Conservation (phyloP, 2,888 invertebrate genomes). For the Herminia tarsipennalis region DNA sequence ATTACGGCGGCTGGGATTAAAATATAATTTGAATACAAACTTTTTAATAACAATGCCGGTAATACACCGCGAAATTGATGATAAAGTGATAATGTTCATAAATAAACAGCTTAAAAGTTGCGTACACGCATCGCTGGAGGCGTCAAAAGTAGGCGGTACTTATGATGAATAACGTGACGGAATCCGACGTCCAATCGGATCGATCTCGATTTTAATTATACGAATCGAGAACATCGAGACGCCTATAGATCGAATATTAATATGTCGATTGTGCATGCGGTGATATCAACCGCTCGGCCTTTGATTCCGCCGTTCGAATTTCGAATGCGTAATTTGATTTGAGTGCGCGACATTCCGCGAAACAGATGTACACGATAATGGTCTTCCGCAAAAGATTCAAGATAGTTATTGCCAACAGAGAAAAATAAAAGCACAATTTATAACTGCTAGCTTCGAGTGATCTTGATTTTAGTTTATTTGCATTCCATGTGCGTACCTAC, state of each 20-base stretch:
- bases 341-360: constrained; percentile 72
- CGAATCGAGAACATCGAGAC: constrained; percentile 80
- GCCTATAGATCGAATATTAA: constrained; percentile 82
- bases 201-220: constrained; percentile 84
- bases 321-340: constrained; percentile 79
- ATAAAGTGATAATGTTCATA: constrained; percentile 63
- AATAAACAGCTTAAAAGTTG: constrained; percentile 73
- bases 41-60: constrained; percentile 53
- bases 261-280: constrained; percentile 77
- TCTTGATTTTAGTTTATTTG: constrained; percentile 59
- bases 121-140: constrained; percentile 81
- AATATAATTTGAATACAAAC: constrained; percentile 54
- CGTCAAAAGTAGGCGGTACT: constrained; percentile 83
- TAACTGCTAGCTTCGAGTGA: constrained; percentile 48
- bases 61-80: constrained; percentile 57
- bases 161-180: constrained; percentile 82
- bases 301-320: constrained; percentile 77
- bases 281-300: constrained; percentile 69
- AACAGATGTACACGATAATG: constrained; percentile 63
- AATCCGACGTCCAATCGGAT: constrained; percentile 80
- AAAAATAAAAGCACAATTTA: constrained; percentile 58
- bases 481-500: constrained; percentile 44
- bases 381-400: constrained; percentile 64
- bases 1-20: constrained; percentile 59
- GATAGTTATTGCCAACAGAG: constrained; percentile 51